These are phyloP conservation scores for Chelmon rostratus DNA, from an alignment of 2,797 vertebrate genomes.

Conservation along the genomic window DNA sequence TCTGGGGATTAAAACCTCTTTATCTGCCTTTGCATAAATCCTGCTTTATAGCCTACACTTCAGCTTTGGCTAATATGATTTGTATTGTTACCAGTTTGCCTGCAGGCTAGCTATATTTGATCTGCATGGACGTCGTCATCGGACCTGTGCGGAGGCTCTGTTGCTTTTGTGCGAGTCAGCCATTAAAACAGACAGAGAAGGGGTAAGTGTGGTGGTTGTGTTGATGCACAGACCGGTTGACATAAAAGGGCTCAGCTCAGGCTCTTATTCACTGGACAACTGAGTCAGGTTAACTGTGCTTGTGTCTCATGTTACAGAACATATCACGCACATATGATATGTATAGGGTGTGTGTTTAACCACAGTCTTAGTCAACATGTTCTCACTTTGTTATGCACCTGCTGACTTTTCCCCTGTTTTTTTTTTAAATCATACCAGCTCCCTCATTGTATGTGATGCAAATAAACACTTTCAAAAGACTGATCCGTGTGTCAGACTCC, in stretches of 20 bases:
- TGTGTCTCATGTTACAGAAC: slow-evolving; percentile 42
- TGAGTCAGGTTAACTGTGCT: slow-evolving; percentile 33
- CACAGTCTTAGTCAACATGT: background rate
- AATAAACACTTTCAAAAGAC: slow-evolving; percentile 80
- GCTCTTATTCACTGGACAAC: slow-evolving; percentile 34
- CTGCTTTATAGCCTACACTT: slow-evolving; percentile 80
- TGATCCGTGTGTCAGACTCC: slow-evolving; percentile 74
- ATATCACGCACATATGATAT: slow-evolving; percentile 13
- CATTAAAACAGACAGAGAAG: slow-evolving; percentile 16
- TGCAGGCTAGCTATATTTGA: slow-evolving; percentile 65
- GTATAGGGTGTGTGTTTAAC: slow-evolving; percentile 9
- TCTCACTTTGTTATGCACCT: slow-evolving; percentile 38
- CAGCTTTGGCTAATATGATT: slow-evolving; percentile 83
- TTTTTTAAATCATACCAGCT: slow-evolving; percentile 37
- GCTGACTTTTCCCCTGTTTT: slow-evolving; percentile 33
- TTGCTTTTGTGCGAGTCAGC: slow-evolving; percentile 45
- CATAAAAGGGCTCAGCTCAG: slow-evolving; percentile 34
- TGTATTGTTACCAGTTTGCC: slow-evolving; percentile 75
- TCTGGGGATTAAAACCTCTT: slow-evolving; percentile 86
- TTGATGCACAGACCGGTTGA: slow-evolving; percentile 11
- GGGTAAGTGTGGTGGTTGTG: slow-evolving; percentile 43
- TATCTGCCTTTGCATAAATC: slow-evolving; percentile 87
- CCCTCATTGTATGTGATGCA: slow-evolving; percentile 53
- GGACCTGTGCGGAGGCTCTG: slow-evolving; percentile 43
- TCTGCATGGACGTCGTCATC: slow-evolving; percentile 37